These are phyloP conservation scores for Manacus vitellinus DNA, from an alignment of 2,113 vertebrate genomes.

Conservation along the genomic window DNA sequence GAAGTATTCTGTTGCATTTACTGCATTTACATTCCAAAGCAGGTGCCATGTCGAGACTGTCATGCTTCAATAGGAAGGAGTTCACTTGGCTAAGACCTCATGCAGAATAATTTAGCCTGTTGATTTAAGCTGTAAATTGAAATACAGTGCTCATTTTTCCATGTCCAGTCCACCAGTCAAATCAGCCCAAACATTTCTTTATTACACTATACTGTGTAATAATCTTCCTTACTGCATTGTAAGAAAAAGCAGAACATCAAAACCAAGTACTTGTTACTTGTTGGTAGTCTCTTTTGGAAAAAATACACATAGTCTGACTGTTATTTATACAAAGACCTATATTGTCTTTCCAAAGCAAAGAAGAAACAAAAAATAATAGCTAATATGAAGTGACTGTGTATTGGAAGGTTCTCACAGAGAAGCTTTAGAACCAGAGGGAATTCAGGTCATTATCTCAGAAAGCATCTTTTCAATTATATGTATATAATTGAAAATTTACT, in stretches of 20 bases:
- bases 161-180: neutral
- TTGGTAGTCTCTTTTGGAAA: neutral
- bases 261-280: neutral
- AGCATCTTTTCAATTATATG: conserved; percentile 29
- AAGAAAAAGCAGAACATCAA: neutral
- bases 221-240: neutral
- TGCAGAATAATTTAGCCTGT: neutral
- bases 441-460: conserved; percentile 1
- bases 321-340: neutral
- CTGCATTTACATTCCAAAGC: neutral
- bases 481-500: conserved; percentile 26
- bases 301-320: neutral
- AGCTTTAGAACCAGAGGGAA: neutral
- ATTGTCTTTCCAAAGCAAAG: neutral
- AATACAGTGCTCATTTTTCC: neutral
- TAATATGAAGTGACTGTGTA: neutral
- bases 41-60: neutral
- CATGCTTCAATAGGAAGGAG: neutral
- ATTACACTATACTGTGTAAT: neutral
- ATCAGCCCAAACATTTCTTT: neutral
- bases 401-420: neutral
- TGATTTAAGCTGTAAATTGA: neutral
- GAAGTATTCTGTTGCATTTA: neutral
- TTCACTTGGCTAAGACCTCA: neutral
- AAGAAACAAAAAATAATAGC: neutral